phyloP scores from a whole-genome alignment of 2,888 invertebrate species.

The Apodemia mormo region DNA sequence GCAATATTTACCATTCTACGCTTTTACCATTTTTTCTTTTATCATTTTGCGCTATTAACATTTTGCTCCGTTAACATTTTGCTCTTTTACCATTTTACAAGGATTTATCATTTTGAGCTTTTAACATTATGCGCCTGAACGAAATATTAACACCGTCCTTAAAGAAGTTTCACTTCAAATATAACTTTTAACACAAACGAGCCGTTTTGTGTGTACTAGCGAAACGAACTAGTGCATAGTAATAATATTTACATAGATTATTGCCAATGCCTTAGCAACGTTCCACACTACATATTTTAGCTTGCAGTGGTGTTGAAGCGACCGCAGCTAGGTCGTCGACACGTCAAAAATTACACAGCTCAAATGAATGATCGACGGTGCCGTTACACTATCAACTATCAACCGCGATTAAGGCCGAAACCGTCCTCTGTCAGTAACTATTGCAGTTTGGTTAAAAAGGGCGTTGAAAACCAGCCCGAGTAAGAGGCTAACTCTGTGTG shows the following conservation, averaged over 20 bases:
- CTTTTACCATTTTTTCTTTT: no score
- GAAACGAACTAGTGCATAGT: no score
- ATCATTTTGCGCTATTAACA: no score
- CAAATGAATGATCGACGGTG: conserved; percentile 54
- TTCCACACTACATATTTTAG: conserved; percentile 7
- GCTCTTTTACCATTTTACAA: no score
- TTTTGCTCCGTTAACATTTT: no score
- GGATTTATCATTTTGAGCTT: no score
- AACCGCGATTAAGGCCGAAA: conserved; percentile 47
- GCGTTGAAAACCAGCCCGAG: neutral
- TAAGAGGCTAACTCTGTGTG: neutral
- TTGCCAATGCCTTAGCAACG: neutral
- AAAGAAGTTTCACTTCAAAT: no score
- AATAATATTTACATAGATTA: neutral
- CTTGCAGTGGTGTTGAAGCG: neutral
- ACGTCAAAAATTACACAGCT: conserved; percentile 54
- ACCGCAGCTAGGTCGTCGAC: conserved; percentile 47
- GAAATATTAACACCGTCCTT: no score
- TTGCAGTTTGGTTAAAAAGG: neutral
- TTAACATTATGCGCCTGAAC: no score
- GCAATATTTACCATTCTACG: no score
- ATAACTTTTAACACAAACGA: no score
- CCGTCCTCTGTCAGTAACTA: neutral
- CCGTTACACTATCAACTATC: conserved; percentile 63
- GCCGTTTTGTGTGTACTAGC: no score